Evolutionary conservation across 2,797 vertebrate species (phyloP).

Genomic region (Tadarida brasiliensis): DNA sequence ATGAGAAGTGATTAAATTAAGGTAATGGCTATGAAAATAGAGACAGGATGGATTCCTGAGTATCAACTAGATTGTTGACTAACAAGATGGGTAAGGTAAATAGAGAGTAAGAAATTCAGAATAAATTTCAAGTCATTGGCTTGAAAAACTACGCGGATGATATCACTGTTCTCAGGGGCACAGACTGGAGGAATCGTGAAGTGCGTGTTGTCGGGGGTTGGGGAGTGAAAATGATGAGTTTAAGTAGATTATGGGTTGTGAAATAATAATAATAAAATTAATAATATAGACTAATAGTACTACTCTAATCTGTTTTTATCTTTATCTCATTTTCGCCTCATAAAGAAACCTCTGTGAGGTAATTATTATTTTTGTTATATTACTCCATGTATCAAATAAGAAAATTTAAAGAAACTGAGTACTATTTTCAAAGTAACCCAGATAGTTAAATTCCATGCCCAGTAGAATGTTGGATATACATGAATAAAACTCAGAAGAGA

Average conservation of each 20-base stretch:
- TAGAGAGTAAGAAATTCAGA: background rate
- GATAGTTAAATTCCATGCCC: background rate
- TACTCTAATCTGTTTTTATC: background rate
- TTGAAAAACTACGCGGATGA: background rate
- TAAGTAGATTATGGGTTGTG: background rate
- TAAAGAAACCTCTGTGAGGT: background rate
- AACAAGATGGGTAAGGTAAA: background rate
- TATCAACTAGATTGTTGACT: background rate
- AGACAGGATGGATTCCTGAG: background rate
- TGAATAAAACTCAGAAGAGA: background rate
- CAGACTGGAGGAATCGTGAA: background rate
- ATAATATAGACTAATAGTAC: background rate
- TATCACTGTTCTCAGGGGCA: background rate
- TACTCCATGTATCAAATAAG: background rate
- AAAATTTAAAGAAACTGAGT: background rate
- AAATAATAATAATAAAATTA: slow-evolving; percentile 21
- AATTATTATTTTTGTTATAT: background rate
- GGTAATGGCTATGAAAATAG: background rate
- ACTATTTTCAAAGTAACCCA: background rate
- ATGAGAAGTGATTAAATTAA: background rate
- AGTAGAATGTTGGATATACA: background rate
- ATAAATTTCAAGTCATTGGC: background rate
- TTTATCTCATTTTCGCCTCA: background rate
- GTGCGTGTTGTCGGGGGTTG: fast-evolving
- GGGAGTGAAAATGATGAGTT: background rate